These are phyloP conservation scores for Melospiza melodia DNA, from an alignment of 2,113 vertebrate genomes.

Conservation along the genomic window DNA sequence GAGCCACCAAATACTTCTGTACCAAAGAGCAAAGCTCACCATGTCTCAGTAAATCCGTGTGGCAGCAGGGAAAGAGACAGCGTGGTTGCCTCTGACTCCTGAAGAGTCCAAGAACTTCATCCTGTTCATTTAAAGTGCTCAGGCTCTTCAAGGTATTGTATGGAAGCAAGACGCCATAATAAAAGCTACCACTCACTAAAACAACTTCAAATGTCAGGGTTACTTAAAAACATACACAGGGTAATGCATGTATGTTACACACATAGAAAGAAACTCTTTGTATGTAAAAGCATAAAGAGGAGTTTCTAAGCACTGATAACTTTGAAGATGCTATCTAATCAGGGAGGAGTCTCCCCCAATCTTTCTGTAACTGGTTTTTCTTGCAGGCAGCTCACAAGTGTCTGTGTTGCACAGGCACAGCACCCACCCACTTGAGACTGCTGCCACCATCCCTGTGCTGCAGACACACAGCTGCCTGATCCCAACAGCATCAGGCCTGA, in stretches of 20 bases:
- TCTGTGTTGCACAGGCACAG: neutral
- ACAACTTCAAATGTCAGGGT: neutral
- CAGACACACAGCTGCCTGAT: rapidly evolving
- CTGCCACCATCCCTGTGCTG: neutral
- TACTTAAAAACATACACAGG: neutral
- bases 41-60: rapidly evolving
- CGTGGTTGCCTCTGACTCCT: rapidly evolving
- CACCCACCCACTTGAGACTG: rapidly evolving
- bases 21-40: neutral
- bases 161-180: neutral
- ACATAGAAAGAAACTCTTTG: neutral
- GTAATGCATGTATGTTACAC: neutral
- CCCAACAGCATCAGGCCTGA: neutral
- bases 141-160: neutral
- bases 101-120: neutral
- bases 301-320: neutral
- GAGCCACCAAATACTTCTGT: neutral
- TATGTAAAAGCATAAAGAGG: neutral
- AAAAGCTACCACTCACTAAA: neutral
- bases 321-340: neutral
- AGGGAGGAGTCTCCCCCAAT: neutral
- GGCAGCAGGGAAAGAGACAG: neutral
- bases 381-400: neutral
- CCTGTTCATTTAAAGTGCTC: neutral
- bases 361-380: neutral